Conservation (phyloP, 2,113 vertebrate genomes). For the Carassius auratus region DNA sequence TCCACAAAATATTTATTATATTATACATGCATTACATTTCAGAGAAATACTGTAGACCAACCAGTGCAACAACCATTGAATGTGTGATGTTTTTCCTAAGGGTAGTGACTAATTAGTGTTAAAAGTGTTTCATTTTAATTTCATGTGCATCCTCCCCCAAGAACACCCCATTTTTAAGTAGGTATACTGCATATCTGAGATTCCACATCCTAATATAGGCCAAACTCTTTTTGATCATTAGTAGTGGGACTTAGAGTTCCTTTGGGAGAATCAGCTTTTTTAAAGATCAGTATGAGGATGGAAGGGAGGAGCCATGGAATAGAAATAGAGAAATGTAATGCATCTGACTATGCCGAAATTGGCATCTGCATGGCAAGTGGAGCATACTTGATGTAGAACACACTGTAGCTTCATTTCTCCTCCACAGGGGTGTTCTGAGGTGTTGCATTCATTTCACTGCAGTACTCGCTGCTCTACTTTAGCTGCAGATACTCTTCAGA, state of each 20-base stretch:
- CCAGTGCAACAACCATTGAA: background rate
- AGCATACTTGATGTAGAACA: background rate
- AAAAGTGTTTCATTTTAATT: background rate
- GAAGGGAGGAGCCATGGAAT: background rate
- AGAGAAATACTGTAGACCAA: background rate
- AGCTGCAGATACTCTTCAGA: background rate
- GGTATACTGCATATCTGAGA: background rate
- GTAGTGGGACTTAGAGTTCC: background rate
- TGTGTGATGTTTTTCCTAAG: background rate
- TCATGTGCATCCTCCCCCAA: background rate
- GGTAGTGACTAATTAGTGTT: background rate
- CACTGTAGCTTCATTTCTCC: background rate
- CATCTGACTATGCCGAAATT: background rate
- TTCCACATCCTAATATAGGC: background rate
- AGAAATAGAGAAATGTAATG: background rate
- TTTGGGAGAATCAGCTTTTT: constrained; percentile 21
- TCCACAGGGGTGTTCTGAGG: background rate
- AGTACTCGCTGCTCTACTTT: constrained; percentile 2
- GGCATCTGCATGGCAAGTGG: background rate
- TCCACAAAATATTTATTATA: background rate
- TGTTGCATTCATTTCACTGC: background rate
- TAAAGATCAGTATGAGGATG: background rate
- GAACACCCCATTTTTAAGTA: background rate
- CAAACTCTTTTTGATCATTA: constrained; percentile 28
- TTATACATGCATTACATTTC: background rate